Base-by-base conservation (phyloP, 2,888 invertebrate species). In the Phortica magna region DNA sequence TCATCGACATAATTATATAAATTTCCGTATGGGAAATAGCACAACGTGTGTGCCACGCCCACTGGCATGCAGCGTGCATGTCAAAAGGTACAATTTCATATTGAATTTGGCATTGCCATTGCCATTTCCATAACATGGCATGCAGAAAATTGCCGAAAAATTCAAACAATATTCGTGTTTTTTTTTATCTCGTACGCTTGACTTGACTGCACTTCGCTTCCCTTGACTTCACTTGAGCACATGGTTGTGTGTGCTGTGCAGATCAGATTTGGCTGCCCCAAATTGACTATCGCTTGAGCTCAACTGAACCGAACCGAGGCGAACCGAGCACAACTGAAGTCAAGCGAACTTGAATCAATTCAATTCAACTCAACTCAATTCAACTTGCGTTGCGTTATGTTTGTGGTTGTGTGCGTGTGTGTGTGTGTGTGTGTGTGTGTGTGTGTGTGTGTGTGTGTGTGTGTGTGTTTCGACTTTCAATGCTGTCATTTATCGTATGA, bases 31-130 rank as follows among this genome's bases (percentile, higher is more conserved):
- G 81, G 82, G 82, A 83, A 83, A 83, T 83, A 14, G 80, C 81
- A 77, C 70, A 65, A 65, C 53, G 43, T 19, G 41, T 65, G 41
- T 39, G 7, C 68, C 14, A 42, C 43, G 68, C 22, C 10, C n/a
- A 12, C 42, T 31, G 19, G 48, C 31, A 7, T 19, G 41, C 19
- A 17, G n/a, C 22, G 55, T 74, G 73, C 31, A 76, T 82, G 84
- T 75, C 83, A 78, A 84, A 85, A 85, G 14, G 86, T 88, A 85
- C 88, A 88, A 87, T 87, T 87, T 84, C 81, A 88, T 74, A 85
- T 88, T 88, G 87, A 86, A 83, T 85, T 86, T 88, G 78, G 83
- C 84, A 81, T 84, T 86, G 84, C 84, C 83, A 88, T 77, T 88
- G 78, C 83, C 84, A 81, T 84, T 86, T 85, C 84, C 83, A 88